Evolutionary conservation across 2,888 invertebrate species (phyloP).

Genomic region (Agelastica alni): DNA sequence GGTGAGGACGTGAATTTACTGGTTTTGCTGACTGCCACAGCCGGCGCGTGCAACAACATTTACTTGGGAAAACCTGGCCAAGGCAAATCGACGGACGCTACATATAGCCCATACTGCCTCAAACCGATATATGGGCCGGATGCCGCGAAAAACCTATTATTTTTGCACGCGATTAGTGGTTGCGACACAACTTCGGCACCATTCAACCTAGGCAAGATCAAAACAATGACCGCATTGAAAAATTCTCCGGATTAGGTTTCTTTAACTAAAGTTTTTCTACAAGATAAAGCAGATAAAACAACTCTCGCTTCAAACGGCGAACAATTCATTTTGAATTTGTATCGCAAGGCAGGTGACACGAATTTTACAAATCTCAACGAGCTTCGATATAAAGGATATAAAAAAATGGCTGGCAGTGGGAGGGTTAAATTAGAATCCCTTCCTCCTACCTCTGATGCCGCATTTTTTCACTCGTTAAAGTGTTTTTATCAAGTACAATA

Average conservation of each 20-base stretch:
- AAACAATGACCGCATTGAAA: not conserved
- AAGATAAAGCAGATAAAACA: too few relatives aligned
- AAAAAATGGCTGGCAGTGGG: not conserved
- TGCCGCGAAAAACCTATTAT: too few relatives aligned
- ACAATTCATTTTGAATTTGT: too few relatives aligned
- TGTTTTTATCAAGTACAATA: not conserved
- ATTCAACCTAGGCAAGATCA: not conserved
- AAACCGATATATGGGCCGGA: too few relatives aligned
- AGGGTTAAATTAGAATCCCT: not conserved
- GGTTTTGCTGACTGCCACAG: not conserved
- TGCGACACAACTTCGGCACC: not conserved
- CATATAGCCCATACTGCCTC: too few relatives aligned
- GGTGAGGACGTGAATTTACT: slow-evolving; percentile 1
- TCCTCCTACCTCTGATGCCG: not conserved
- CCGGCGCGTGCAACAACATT: not conserved
- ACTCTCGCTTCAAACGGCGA: too few relatives aligned
- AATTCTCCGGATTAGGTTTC: not conserved
- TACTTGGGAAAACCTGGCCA: too few relatives aligned
- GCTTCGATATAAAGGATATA: not conserved
- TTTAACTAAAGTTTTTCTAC: not conserved
- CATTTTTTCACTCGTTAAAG: too few relatives aligned
- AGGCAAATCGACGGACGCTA: too few relatives aligned
- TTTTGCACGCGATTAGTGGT: too few relatives aligned
- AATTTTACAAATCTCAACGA: not conserved
- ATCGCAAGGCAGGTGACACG: not conserved